Percentiles rank a stretch among this genome's conserved stretches.
Conservation (phyloP, 2,113 vertebrate genomes). For the Paradoxurus hermaphroditus region DNA sequence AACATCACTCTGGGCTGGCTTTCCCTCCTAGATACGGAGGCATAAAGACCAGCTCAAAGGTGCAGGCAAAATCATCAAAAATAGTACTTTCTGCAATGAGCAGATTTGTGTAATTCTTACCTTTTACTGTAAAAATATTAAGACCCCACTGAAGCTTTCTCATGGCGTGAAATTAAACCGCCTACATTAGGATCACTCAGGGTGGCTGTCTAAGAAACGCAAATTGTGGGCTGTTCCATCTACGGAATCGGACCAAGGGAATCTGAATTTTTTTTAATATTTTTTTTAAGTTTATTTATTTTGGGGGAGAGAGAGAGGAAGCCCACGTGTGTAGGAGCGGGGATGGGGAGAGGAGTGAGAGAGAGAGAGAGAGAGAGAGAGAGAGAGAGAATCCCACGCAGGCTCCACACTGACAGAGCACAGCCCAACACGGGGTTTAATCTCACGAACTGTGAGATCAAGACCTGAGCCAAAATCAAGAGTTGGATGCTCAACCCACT, state of each 20-base stretch:
- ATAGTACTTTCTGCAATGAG: neutral
- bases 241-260: neutral
- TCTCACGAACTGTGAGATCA: too few relatives aligned
- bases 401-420: too few relatives aligned
- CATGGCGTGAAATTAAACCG: neutral
- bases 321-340: fast-evolving
- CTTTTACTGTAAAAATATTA: conserved; percentile 1
- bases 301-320: too few relatives aligned
- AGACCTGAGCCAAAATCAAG: too few relatives aligned
- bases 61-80: neutral
- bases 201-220: neutral
- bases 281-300: too few relatives aligned
- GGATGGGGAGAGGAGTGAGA: too few relatives aligned
- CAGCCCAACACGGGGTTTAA: too few relatives aligned
- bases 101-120: neutral
- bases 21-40: neutral
- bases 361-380: too few relatives aligned
- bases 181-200: neutral
- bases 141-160: neutral
- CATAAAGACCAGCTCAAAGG: neutral
- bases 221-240: neutral
- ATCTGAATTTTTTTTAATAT: neutral
- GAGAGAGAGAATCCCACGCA: too few relatives aligned
- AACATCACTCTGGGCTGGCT: neutral
- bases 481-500: too few relatives aligned